Conservation (phyloP, 2,888 invertebrate genomes). For the Uloborus plumipes region DNA sequence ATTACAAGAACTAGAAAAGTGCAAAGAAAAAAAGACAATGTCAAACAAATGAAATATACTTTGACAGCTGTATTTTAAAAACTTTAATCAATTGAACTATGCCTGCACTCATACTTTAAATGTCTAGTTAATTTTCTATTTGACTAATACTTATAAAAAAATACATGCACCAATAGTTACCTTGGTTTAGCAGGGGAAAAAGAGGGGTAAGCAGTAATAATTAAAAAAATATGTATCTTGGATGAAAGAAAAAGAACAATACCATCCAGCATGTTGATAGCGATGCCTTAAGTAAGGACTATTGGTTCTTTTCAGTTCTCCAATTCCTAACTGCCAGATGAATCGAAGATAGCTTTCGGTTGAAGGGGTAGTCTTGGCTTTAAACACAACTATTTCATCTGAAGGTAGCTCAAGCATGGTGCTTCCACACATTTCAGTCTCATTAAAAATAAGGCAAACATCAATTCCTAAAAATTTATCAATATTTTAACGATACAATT, state of each 20-base stretch:
- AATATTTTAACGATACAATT: neutral
- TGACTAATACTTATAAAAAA: no score
- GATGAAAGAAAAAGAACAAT: constrained; percentile 1
- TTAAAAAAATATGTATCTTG: neutral
- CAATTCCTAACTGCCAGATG: constrained; percentile 48
- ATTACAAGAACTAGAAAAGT: no score
- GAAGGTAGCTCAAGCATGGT: constrained; percentile 33
- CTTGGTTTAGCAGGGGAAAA: no score
- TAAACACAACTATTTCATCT: constrained; percentile 40
- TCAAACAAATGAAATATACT: no score
- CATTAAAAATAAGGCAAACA: constrained; percentile 26
- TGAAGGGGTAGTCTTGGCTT: constrained; percentile 38
- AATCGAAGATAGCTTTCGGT: constrained; percentile 45
- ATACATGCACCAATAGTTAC: no score
- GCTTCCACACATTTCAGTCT: constrained; percentile 18
- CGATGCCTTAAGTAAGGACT: constrained; percentile 21
- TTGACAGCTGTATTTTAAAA: no score
- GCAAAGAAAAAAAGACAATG: no score
- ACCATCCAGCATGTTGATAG: constrained; percentile 58
- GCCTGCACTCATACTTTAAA: no score
- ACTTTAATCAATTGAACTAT: no score
- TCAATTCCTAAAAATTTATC: constrained; percentile 14
- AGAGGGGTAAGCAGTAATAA: neutral
- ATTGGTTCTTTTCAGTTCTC: constrained; percentile 38
- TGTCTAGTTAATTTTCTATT: no score